These are phyloP conservation scores for Edolisoma coerulescens DNA, from an alignment of 2,113 vertebrate species.

Conservation along the genomic window DNA sequence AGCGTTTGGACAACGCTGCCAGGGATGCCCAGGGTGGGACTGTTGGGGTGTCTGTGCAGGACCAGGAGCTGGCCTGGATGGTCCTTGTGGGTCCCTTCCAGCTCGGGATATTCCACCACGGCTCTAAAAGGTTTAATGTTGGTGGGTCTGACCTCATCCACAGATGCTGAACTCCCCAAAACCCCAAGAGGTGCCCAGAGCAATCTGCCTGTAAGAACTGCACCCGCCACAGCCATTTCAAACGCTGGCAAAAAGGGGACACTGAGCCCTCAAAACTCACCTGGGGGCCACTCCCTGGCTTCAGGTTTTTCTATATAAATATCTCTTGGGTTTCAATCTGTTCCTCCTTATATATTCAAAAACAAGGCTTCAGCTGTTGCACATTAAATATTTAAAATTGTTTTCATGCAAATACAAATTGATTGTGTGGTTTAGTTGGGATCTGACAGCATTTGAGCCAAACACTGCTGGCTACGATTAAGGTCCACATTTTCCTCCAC, in stretches of 20 bases:
- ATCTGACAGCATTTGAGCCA: background rate
- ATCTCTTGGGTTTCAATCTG: background rate
- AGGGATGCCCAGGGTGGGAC: background rate
- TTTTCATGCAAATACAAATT: background rate
- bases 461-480: background rate
- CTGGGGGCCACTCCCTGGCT: background rate
- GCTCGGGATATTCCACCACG: background rate
- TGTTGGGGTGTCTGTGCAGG: background rate
- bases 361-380: background rate
- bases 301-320: background rate
- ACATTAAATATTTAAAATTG: background rate
- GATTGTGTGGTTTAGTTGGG: background rate
- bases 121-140: background rate
- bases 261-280: background rate
- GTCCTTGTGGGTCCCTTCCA: background rate
- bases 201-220: background rate
- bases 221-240: background rate
- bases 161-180: background rate
- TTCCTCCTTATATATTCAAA: background rate
- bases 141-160: background rate
- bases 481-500: background rate
- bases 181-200: accelerated
- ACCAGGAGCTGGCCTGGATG: background rate
- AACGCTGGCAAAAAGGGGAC: background rate
- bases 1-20: accelerated